Evolutionary conservation across 1,140 invertebrate species (phyloP), one percentile per base, ranked within the genome.

Genomic region (Zaprionus africanus): DNA sequence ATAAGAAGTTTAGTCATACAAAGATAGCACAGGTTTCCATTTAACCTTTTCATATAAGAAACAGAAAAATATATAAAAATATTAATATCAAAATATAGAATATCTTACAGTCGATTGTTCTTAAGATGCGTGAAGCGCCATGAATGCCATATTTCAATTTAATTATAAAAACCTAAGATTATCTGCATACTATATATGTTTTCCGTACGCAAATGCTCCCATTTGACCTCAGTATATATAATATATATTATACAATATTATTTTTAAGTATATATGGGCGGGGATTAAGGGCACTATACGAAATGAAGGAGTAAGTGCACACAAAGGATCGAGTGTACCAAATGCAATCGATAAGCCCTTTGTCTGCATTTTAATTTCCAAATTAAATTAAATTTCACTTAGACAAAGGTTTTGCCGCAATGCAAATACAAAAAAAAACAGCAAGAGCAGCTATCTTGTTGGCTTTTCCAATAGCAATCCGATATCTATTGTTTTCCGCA

Each of bases 371-470:
- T 66, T 24, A 49, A 36, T 19, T 38, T 49, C 24, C 13, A 24
- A 54, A 49, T 22, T 41, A 19, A 61, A 31, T 67, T 5, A 38
- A 60, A 64, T 64, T 66, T 38, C 59, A 22, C 24, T 13, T 61
- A 31, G n/a, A 46, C 41, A 61, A 46, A 19, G 7, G 24, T 49
- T 28, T 26, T 19, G 7, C 22, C 22, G 53, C 53, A 56, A 51
- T 51, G 43, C 43, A 22, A 49, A 49, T 49, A 49, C 43, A 19
- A 49, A 15, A 22, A 59, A 59, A 59, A 17, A 34, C 38, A 43
- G 22, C 57, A 59, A 59, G 19, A 59, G 19, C 22, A 60, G 41
- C 22, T 13, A 34, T 61, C 26, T 62, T 5, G n/a, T 22, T 51
- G 43, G 43, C 24, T 62, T 62, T 62, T 62, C 28, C 43, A 51